Conservation (phyloP, 2,888 invertebrate species). For the Isotomurus palustris region DNA sequence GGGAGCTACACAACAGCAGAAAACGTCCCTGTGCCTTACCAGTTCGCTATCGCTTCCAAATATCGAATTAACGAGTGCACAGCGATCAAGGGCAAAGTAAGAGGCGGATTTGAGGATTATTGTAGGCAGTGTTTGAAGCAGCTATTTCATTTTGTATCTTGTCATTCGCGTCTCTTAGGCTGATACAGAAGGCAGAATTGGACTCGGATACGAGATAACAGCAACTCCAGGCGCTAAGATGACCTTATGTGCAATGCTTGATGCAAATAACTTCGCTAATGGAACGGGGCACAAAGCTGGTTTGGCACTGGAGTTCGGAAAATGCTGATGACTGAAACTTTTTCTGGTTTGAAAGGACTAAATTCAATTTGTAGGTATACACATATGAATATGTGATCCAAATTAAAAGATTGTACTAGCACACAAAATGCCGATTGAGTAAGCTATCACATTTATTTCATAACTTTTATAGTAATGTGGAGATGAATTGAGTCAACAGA, state of each 20-base stretch:
- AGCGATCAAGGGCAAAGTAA: slow-evolving; percentile 19
- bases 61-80: slow-evolving; percentile 21
- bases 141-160: background rate
- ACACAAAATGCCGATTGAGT: too few species aligned
- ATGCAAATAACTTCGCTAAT: slow-evolving; percentile 17
- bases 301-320: slow-evolving; percentile 19
- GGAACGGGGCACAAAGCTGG: slow-evolving; percentile 29
- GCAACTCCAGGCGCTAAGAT: slow-evolving; percentile 11
- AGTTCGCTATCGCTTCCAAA: slow-evolving; percentile 13
- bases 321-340: too few species aligned
- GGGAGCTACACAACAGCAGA: slow-evolving; percentile 17
- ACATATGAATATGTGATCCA: too few species aligned
- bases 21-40: too few species aligned
- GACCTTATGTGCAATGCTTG: slow-evolving; percentile 21
- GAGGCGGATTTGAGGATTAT: background rate
- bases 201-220: slow-evolving; percentile 21
- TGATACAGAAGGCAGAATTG: slow-evolving; percentile 11
- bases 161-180: too few species aligned
- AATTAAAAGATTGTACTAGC: too few species aligned
- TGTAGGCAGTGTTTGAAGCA: too few species aligned
- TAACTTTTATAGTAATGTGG: too few species aligned
- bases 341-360: too few species aligned
- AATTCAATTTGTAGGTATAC: too few species aligned
- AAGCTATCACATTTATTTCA: too few species aligned
- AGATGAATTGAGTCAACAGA: too few species aligned